Evolutionary conservation across 1,140 invertebrate species (phyloP), one percentile per base, ranked within the genome.

Genomic region (Plodia interpunctella): DNA sequence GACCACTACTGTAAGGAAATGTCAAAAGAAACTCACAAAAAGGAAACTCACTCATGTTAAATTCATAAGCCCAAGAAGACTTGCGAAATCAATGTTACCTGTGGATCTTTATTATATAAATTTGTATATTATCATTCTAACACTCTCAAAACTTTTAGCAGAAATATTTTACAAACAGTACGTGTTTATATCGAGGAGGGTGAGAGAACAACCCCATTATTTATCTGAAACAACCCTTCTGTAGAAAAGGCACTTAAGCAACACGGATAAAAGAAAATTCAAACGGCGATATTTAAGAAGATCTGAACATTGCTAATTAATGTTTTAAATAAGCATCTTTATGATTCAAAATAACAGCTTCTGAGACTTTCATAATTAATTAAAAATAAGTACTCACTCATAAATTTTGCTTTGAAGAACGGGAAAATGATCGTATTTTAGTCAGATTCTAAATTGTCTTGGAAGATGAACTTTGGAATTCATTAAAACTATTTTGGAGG

Each of bases 141-240:
- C 38, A 44, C 38, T n/a, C 13, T 2, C 6, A 15, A n/a, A 44
- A 44, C 38, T 44, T 44, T 44, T 44, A 44, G 38, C 5, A 49
- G 38, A 61, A 50, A 56, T 56, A 13, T 30, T 64, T 54, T 30
- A 59, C 44, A 59, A 59, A 59, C 57, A 64, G 60, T 55, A 58
- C 38, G 52, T 61, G 59, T 60, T 58, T 53, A 9, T 57, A 55
- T 20, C 10, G 30, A 21, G 49, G 56, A 52, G 62, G 54, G 55
- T 62, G 30, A 25, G 30, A 25, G 51, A 53, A 44, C 32, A 20
- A 52, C 38, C 17, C 56, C 60, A 61, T 70, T 70, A 66, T 66
- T 70, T 70, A 70, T 66, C 64, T 57, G 57, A 63, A 66, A 62
- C 60, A 57, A 64, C 49, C 49, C 57, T 52, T 38, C n/a, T 56